Conservation (phyloP, 1,140 invertebrate genomes). For the Heliconius congener region DNA sequence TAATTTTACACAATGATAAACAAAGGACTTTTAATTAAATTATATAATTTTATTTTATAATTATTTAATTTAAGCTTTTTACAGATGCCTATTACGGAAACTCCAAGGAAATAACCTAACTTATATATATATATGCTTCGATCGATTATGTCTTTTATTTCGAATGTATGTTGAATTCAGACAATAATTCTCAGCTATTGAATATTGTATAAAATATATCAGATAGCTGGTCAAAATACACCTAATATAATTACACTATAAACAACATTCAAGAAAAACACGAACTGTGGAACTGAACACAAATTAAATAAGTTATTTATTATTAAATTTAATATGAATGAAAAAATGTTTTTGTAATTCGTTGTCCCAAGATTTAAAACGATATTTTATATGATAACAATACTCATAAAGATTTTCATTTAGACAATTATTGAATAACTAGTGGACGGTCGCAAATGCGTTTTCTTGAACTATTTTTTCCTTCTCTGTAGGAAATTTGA, state of each 20-base stretch:
- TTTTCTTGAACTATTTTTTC: too few relatives aligned
- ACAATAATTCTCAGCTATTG: not conserved
- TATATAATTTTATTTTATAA: not conserved
- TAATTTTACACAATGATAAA: not conserved
- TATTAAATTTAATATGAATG: too few relatives aligned
- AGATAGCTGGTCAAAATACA: not conserved
- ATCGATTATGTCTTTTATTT: not conserved
- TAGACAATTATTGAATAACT: too few relatives aligned
- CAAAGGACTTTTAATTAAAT: not conserved
- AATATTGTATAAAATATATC: not conserved
- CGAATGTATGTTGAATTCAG: not conserved
- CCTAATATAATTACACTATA: not conserved
- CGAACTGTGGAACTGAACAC: not conserved
- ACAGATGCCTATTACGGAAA: not conserved
- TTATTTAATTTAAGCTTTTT: not conserved
- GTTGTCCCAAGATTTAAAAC: too few relatives aligned
- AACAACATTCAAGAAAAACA: not conserved
- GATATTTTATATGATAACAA: too few relatives aligned
- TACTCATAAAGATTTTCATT: too few relatives aligned
- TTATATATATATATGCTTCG: not conserved
- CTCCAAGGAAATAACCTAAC: not conserved
- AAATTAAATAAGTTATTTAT: too few relatives aligned
- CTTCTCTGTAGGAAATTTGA: too few relatives aligned
- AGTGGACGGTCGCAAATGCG: too few relatives aligned
- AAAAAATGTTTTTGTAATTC: too few relatives aligned